Evolutionary conservation across 1,140 invertebrate genomes (phyloP).

Genomic region (Pristionchus pacificus): DNA sequence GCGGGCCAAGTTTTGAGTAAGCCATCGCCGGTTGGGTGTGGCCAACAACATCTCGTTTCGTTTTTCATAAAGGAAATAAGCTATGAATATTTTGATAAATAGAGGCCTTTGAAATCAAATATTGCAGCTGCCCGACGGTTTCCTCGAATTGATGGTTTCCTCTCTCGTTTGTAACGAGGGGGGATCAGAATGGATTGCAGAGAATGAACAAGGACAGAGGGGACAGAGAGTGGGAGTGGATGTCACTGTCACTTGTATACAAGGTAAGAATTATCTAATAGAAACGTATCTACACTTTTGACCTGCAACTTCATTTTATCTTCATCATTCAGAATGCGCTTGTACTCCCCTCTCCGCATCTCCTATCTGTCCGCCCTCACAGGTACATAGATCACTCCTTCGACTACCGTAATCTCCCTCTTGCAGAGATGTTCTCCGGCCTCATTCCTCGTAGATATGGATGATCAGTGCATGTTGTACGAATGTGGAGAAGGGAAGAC

Average conservation of each 20-base stretch:
- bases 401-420: too few relatives aligned
- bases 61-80: too few relatives aligned
- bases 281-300: too few relatives aligned
- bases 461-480: background rate
- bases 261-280: background rate
- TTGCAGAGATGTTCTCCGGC: background rate
- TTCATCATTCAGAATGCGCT: background rate
- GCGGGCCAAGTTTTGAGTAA: too few relatives aligned
- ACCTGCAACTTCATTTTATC: too few relatives aligned
- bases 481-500: background rate
- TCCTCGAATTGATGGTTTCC: background rate
- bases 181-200: background rate
- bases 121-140: background rate
- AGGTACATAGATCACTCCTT: too few relatives aligned
- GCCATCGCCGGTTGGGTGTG: too few relatives aligned
- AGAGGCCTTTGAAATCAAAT: too few relatives aligned
- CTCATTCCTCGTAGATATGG: background rate
- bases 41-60: too few relatives aligned
- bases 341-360: background rate
- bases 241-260: background rate
- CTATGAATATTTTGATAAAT: too few relatives aligned
- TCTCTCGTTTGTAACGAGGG: background rate
- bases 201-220: background rate
- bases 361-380: background rate
- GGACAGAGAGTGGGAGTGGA: background rate